Evolutionary conservation across 2,113 vertebrate genomes (phyloP), one percentile per base, ranked within the genome.

Genomic region (Hydrolagus affinis): DNA sequence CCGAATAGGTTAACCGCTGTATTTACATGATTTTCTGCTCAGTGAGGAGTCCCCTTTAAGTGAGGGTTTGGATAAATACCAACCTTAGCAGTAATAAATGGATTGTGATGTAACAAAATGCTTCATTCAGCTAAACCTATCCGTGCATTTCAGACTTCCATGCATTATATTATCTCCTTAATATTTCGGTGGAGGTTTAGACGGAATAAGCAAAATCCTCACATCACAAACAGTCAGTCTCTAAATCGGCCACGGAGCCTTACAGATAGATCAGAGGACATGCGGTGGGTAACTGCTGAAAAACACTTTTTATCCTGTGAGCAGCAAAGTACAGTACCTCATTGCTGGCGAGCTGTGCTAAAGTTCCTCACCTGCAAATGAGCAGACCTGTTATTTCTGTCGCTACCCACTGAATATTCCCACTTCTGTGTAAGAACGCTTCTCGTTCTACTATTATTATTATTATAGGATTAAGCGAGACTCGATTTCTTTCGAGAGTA

Each of bases 121-220:
- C 78, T 83, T 83, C 78, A 83, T 83, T 83, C 78, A 83, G 78
- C 78, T 83, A 83, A 83, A 83, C 25, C 78, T 64, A 83, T 83
- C 78, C 25, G 78, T 68, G 78, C 62, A 1, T 83, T 68, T 60
- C 78, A 66, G 78, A 83, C 60, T 83, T n/a, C 78, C 23, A 32
- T 83, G 78, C 78, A 83, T 83, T 83, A 83, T 83, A 83, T 66
- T 83, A 66, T 68, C 60, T 83, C 78, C 56, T 75, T 83, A 83
- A n/a, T 68, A 83, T 83, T 83, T 83, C 78, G 30, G 60, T 62
- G 66, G 28, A 83, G 78, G 62, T 68, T 83, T 83, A 83, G 78
- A 28, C 78, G 11, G 78, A 83, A 83, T 83, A 83, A 83, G 78
- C 78, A 83, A 64, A 68, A 83, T 83, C 78, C 23, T 19, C 28